Base-by-base conservation (phyloP, 2,113 vertebrate species). In the Oncorhynchus mykiss region DNA sequence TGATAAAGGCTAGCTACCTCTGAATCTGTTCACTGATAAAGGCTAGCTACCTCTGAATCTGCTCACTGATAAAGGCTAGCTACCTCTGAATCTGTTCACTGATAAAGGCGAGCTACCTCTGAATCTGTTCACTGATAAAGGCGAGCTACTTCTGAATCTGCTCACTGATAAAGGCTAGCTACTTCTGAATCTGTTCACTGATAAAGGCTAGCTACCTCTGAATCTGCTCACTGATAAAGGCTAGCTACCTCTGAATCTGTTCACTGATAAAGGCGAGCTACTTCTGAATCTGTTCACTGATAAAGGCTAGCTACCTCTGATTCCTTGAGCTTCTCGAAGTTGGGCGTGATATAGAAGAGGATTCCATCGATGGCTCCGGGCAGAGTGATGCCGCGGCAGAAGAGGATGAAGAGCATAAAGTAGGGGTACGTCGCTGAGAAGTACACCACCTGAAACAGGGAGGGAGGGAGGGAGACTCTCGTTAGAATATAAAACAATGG, bases 351-450 rank as follows among this genome's bases (percentile, higher is more conserved):
- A 76, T 99, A 99, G 91, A 98, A 99, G 80, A 96, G 92, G 92
- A 99, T 98, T 79, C 98, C 97, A 67, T 99, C 97, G 45, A 89
- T 80, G 51, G 98, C 98, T 75, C 98, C 98, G 0, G 98, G 98
- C 70, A 99, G 93, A 14, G 94, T 95, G 78, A 99, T 92, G 74
- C 98, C 98, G 48, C 98, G 97, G 91, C 97, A 96, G 90, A 99
- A 99, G 83, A 99, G 93, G 90, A 99, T 98, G 84, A 99, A 92
- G 70, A 99, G 93, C 98, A 99, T 99, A 78, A 99, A 88, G 86
- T 99, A 99, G 13, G 98, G 98, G 51, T 99, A 99, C 0, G 97
- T 99, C 82, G 98, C 98, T 1, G 98, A 99, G 92, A 99, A 99
- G 90, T 99, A 99, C 12, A 99, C 98, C 82, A 99, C 98, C 98